Conservation (phyloP, 2,113 vertebrate genomes). For the Neodontobutis hainanensis region DNA sequence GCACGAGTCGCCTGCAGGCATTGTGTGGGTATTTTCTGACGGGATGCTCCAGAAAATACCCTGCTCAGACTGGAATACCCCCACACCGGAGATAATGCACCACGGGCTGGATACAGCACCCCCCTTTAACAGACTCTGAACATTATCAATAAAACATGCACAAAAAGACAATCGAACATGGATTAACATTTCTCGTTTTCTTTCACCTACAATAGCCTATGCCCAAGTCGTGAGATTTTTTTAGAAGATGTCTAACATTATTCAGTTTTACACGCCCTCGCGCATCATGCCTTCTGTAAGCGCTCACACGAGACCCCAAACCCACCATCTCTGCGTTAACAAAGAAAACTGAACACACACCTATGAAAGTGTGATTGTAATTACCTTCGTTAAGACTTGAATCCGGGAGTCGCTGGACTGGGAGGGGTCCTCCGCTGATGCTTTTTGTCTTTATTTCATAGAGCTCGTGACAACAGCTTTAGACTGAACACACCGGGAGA, state of each 20-base stretch:
- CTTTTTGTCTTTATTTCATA: constrained; percentile 25
- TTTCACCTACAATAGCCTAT: neutral
- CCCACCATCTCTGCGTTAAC: constrained; percentile 29
- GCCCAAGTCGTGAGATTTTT: neutral
- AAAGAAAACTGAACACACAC: neutral
- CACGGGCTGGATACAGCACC: neutral
- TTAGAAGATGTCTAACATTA: neutral
- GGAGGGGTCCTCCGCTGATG: constrained; percentile 45
- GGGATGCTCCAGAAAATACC: constrained; percentile 45
- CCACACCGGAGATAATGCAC: constrained; percentile 21
- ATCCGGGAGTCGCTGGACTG: constrained; percentile 31
- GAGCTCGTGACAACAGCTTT: constrained; percentile 38
- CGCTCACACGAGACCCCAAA: constrained; percentile 25
- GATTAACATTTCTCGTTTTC: neutral
- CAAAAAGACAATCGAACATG: neutral
- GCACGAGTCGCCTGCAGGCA: constrained; percentile 3
- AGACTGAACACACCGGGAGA: constrained; percentile 34
- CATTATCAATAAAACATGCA: neutral
- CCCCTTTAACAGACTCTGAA: neutral
- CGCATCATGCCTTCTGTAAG: neutral
- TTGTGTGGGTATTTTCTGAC: constrained; percentile 40
- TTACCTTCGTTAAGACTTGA: constrained; percentile 58
- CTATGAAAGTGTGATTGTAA: constrained; percentile 35
- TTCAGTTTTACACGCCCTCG: constrained; percentile 43
- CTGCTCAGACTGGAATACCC: constrained; percentile 32